Percentiles rank a stretch among this genome's conserved stretches.
Conservation (phyloP, 2,797 vertebrate species). For the Antennarius maculatus region DNA sequence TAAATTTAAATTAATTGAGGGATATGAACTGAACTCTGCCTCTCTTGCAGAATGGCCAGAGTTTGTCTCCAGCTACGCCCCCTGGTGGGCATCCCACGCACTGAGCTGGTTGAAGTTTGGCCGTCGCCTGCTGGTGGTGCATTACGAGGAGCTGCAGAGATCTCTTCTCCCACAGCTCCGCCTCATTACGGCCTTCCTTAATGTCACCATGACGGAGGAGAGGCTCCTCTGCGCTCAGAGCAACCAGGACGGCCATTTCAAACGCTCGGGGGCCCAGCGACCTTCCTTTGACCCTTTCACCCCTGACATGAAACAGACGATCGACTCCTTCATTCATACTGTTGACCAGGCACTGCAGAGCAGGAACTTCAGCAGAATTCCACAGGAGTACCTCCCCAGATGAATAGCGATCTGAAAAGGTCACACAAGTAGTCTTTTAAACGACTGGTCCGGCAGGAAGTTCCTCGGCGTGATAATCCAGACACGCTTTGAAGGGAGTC, state of each 20-base stretch:
- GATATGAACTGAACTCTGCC: background rate
- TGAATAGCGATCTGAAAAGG: conserved; percentile 75
- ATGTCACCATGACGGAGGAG: conserved; percentile 86
- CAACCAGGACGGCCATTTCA: conserved; percentile 95
- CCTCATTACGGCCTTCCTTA: conserved; percentile 89
- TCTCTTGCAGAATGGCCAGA: conserved; percentile 90
- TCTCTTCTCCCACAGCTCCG: conserved; percentile 86
- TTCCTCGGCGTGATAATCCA: conserved; percentile 17
- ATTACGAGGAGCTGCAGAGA: conserved; percentile 92
- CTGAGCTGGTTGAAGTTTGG: conserved; percentile 93
- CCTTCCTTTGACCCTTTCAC: conserved; percentile 91
- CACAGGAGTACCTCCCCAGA: conserved; percentile 91
- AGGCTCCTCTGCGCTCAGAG: conserved; percentile 91
- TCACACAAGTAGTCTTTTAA: conserved; percentile 21
- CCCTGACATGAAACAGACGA: conserved; percentile 87
- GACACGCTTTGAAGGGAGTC: conserved; percentile 29
- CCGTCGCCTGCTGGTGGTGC: conserved; percentile 87
- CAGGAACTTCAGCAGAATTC: conserved; percentile 89
- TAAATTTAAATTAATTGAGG: too few relatives aligned
- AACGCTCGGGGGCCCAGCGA: conserved; percentile 80
- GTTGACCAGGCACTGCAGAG: conserved; percentile 89
- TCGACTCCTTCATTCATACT: conserved; percentile 86
- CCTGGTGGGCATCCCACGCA: conserved; percentile 96
- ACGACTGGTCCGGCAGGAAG: conserved; percentile 15
- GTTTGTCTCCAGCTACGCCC: conserved; percentile 93